Percentiles rank a stretch among this genome's conserved stretches.
phyloP scores from a whole-genome alignment of 53 echinoderm and acorn worm genomes.

The Patiria pectinifera region DNA sequence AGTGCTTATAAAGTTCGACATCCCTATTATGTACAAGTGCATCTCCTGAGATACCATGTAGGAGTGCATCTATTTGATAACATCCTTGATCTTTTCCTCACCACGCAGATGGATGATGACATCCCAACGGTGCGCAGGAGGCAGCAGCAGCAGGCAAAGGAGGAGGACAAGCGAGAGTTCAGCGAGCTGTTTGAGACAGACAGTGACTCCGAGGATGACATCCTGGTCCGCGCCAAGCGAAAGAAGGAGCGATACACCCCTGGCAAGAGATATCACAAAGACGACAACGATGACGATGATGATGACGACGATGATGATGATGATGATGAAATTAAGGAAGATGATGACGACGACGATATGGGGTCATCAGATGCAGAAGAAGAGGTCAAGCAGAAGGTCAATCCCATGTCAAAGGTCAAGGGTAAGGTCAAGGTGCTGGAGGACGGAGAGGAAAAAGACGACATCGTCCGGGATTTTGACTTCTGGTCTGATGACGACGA shows the following conservation, averaged over 20 bases:
- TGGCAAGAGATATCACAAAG: constrained; percentile 42
- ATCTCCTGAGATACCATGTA: background rate
- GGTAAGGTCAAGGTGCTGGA: constrained; percentile 44
- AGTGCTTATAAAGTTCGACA: no score
- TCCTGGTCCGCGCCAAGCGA: constrained; percentile 79
- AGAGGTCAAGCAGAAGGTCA: constrained; percentile 33
- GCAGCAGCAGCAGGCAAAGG: constrained; percentile 61
- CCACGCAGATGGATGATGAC: constrained; percentile 43
- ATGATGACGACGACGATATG: constrained; percentile 30
- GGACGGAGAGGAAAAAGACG: constrained; percentile 69
- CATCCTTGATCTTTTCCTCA: background rate
- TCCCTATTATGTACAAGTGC: no score
- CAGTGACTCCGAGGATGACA: constrained; percentile 89
- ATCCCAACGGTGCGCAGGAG: constrained; percentile 76
- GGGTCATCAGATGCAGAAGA: constrained; percentile 61
- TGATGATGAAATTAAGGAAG: constrained; percentile 59
- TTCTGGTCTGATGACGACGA: constrained; percentile 87
- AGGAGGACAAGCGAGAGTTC: constrained; percentile 77
- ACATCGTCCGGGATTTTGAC: constrained; percentile 87
- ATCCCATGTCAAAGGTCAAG: constrained; percentile 44
- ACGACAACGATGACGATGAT: constrained; percentile 58
- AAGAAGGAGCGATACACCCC: constrained; percentile 70
- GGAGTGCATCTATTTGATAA: background rate
- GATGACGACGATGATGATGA: constrained; percentile 59
- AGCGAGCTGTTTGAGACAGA: constrained; percentile 83